Evolutionary conservation across 2,888 invertebrate species (phyloP), one percentile per base, ranked within the genome.

Genomic region (Blera fallax): DNA sequence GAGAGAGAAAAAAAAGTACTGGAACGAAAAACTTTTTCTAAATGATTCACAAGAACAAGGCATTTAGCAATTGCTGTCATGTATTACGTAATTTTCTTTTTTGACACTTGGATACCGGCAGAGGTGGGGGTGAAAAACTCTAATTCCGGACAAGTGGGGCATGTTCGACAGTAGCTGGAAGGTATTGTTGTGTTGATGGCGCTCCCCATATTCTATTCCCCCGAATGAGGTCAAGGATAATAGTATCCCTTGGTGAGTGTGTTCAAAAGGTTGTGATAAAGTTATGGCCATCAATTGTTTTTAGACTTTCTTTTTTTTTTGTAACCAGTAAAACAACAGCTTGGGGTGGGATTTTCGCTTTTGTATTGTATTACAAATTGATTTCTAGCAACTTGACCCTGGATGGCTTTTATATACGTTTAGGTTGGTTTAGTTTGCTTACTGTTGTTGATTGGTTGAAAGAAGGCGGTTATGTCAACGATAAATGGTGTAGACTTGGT

Each of bases 151-250:
- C 54, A 32, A 54, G 2, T 29, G n/a, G 29, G 14, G 16, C 7
- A 16, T 32, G 16, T 32, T 16, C 52, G n/a, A n/a, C n/a, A n/a
- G n/a, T 52, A 27, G 24, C 5, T 24, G 24, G 24, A 5, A 11
- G 1, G 50, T 24, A 24, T 24, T 21, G 0, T 50, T 3, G 2
- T 24, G 24, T 50, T 14, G n/a, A 50, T 27, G 10, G 14, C 8
- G 8, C 45, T 48, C 11, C 1, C 11, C 34, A 27, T 18, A 64
- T 48, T 21, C 10, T 48, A n/a, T 29, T 24, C 48, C 32, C 18
- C n/a, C 8, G 34, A 65, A 65, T 32, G 48, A 21, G 65, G 65
- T 65, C 65, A 50, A 65, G 65, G 50, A 50, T 50, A 64, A n/a
- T 27, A n/a, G 29, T 29, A 29, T 62, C 11, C 34, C 14, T 16